phyloP scores from a whole-genome alignment of 2,113 vertebrate species.

The Notechis scutatus region DNA sequence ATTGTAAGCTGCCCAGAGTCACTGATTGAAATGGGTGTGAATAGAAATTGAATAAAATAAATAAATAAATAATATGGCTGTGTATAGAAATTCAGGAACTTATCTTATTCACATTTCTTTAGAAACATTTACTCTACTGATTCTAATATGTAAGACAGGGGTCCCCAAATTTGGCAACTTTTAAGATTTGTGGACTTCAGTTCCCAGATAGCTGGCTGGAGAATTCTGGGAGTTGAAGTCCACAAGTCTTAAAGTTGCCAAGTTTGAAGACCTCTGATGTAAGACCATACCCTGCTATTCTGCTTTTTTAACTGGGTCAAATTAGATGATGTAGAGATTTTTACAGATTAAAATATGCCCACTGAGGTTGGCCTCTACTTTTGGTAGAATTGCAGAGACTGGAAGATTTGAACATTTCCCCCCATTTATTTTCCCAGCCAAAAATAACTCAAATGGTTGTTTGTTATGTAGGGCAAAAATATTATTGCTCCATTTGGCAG shows the following conservation, averaged over 20 bases:
- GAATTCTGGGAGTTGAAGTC: too few species aligned
- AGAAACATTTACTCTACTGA: neutral
- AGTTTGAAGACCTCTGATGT: neutral
- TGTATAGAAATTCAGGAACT: neutral
- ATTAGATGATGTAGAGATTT: neutral
- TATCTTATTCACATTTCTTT: conserved; percentile 15
- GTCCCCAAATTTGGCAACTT: too few species aligned
- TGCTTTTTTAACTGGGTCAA: neutral
- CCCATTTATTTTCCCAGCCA: neutral
- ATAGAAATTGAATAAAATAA: neutral
- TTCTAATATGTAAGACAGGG: neutral
- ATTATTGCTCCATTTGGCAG: neutral
- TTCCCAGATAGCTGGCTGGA: too few species aligned
- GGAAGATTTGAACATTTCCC: neutral
- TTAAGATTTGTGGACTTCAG: too few species aligned
- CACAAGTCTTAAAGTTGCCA: too few species aligned
- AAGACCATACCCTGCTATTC: neutral
- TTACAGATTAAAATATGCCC: neutral
- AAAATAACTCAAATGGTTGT: neutral
- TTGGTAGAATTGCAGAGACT: neutral
- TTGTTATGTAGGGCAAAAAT: neutral
- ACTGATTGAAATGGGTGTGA: neutral
- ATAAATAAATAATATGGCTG: neutral
- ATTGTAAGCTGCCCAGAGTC: neutral
- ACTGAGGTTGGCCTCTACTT: neutral